phyloP scores from a whole-genome alignment of 1,140 invertebrate species.

The Prorops nasuta region DNA sequence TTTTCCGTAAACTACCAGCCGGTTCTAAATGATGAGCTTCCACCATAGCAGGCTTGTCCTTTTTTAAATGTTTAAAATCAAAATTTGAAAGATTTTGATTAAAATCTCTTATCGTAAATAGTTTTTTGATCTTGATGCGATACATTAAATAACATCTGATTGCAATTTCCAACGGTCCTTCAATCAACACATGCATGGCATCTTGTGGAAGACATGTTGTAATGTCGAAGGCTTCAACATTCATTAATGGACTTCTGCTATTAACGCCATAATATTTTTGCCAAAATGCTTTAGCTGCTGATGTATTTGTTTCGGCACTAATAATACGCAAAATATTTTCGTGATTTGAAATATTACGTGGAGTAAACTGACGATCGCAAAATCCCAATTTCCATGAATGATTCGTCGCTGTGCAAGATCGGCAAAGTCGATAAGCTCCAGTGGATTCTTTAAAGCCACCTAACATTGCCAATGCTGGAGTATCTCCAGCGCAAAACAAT shows the following conservation, averaged over 20 bases:
- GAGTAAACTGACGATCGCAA: background rate
- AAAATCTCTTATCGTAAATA: constrained; percentile 10
- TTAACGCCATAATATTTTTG: constrained; percentile 2
- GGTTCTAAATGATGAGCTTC: background rate
- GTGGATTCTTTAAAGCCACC: constrained; percentile 14
- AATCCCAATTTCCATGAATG: constrained; percentile 4
- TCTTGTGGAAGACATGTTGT: constrained; percentile 29
- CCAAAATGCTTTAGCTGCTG: background rate
- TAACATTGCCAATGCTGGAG: background rate
- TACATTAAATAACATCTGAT: constrained; percentile 6
- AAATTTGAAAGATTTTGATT: constrained; percentile 15
- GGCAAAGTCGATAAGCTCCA: constrained; percentile 7
- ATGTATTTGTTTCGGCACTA: background rate
- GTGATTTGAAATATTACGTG: background rate
- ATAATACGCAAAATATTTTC: background rate
- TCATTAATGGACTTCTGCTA: constrained; percentile 2
- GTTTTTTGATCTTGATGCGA: constrained; percentile 10
- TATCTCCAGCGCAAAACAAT: constrained; percentile 13
- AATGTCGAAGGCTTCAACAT: constrained; percentile 7
- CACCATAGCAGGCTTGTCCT: constrained; percentile 10
- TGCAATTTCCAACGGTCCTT: constrained; percentile 16
- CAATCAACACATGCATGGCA: constrained; percentile 26
- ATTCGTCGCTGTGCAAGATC: constrained; percentile 4
- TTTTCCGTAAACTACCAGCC: constrained; percentile 2
- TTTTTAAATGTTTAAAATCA: constrained; percentile 19